These are phyloP conservation scores for Meteorus sp. DNA, from an alignment of 1,140 invertebrate species.

Conservation along the genomic window DNA sequence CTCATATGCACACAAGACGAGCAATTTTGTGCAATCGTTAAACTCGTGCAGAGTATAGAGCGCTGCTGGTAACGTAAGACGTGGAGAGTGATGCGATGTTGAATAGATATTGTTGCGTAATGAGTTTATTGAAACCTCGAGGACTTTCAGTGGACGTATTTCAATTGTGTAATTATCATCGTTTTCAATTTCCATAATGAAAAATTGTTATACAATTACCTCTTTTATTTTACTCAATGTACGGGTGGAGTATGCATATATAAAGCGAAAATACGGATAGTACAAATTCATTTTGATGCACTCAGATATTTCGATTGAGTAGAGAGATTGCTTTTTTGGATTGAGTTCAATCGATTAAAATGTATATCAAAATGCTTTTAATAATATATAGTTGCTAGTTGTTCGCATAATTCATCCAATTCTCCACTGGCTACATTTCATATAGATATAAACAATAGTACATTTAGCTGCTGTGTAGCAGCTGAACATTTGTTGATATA, in stretches of 20 bases:
- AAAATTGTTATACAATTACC: neutral
- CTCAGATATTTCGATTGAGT: no score
- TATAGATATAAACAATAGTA: neutral
- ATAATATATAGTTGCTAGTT: no score
- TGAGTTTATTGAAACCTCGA: constrained; percentile 51
- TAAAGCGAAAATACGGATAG: no score
- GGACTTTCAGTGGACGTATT: neutral
- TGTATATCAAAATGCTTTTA: no score
- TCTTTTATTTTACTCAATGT: no score
- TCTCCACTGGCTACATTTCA: neutral
- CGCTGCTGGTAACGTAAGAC: constrained; percentile 42
- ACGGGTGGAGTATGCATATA: no score
- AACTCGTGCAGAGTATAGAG: constrained; percentile 47
- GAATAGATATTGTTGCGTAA: constrained; percentile 50
- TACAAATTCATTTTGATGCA: no score
- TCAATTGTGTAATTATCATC: constrained; percentile 16
- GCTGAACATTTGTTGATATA: constrained; percentile 21
- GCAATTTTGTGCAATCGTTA: constrained; percentile 47
- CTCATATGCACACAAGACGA: constrained; percentile 34
- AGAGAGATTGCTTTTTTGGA: no score
- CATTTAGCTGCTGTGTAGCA: no score
- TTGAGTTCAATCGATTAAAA: no score
- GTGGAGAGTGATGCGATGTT: constrained; percentile 40
- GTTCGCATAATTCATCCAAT: no score
- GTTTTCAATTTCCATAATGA: neutral